Evolutionary conservation across 2,797 vertebrate species (phyloP).

Genomic region (Platalea minor): DNA sequence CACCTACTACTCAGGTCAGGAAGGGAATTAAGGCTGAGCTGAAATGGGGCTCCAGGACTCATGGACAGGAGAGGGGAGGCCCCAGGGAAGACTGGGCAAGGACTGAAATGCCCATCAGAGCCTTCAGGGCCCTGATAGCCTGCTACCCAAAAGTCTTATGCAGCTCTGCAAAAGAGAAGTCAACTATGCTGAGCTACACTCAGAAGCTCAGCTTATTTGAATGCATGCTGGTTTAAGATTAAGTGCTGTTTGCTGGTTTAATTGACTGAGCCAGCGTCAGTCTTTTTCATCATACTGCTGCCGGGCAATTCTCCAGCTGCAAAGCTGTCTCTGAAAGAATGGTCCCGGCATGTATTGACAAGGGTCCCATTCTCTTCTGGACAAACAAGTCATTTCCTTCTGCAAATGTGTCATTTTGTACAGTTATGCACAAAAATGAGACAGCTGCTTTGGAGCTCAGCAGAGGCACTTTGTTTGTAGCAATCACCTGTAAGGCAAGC

Average conservation of each 20-base stretch:
- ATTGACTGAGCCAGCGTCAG: neutral
- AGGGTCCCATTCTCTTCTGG: neutral
- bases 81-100: neutral
- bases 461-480: neutral
- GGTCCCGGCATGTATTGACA: neutral
- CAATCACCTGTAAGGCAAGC: neutral
- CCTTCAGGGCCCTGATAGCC: neutral
- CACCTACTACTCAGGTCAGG: neutral
- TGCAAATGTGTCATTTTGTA: neutral
- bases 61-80: fast-evolving
- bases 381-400: neutral
- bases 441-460: neutral
- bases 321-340: constrained; percentile 23
- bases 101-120: neutral
- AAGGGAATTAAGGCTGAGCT: neutral
- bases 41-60: neutral
- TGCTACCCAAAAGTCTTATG: neutral
- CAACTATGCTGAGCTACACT: neutral
- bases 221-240: constrained; percentile 2
- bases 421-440: neutral
- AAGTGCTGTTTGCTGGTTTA: constrained; percentile 15
- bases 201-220: neutral
- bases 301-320: constrained; percentile 29
- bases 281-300: neutral
- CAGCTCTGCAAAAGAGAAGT: neutral